Evolutionary conservation across 2,888 invertebrate genomes (phyloP), one percentile per base, ranked within the genome.

Genomic region (Fissipunctia ypsillon): DNA sequence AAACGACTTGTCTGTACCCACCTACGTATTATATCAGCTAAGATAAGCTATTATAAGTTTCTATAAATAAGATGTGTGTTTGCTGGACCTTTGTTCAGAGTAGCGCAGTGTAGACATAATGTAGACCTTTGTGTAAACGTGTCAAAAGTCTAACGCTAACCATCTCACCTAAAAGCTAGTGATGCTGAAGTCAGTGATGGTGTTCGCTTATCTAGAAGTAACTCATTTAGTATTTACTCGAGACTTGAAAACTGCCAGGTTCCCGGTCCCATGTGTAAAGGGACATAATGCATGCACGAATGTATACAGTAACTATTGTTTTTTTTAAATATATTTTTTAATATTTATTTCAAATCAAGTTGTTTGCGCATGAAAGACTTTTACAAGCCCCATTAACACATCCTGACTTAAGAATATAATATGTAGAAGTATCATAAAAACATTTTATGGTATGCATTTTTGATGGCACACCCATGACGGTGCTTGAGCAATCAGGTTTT

Each of bases 361-460:
- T 14, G 19, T 43, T 52, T 60, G 28, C 6, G 3, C 3, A 48
- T 22, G 14, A 38, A 57, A 73, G 1, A 48, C 28, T 38, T 43
- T 35, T 41, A 48, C 78, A 35, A 68, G 3, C 7, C 22, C 25
- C 6, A 9, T 35, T 43, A 43, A 76, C 25, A 41, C 31, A 2
- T 52, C 5, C n/a, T 28, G 25, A 35, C 19, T 45, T 14, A 54
- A 73, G 4, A 66, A 38, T 22, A 14, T 38, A 35, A 9, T 38
- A 38, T 10, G 41, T 22, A 45, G 10, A 64, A 12, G 6, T 22
- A 25, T 3, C 41, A 72, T 79, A 72, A 75, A 74, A 76, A 45
- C n/a, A 52, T 60, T 75, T 73, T 73, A 72, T 54, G 16, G 9
- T 50, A n/a, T 25, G 22, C 16, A 52, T n/a, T 79, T 59, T 79